Conservation (phyloP, 2,797 vertebrate genomes). For the Tympanoctomys barrerae region DNA sequence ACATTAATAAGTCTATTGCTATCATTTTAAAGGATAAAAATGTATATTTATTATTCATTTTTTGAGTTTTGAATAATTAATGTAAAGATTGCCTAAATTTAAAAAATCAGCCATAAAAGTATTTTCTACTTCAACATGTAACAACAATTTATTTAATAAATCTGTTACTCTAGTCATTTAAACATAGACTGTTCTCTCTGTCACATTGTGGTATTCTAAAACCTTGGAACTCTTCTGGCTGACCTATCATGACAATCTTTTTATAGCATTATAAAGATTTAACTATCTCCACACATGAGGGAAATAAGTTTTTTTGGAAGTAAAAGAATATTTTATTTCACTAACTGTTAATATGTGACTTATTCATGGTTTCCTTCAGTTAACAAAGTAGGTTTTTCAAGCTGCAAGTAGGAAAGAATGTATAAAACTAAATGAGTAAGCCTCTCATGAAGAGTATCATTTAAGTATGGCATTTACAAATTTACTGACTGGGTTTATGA, state of each 20-base stretch:
- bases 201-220: neutral
- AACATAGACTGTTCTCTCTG: neutral
- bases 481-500: neutral
- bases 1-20: neutral
- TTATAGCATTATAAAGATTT: neutral
- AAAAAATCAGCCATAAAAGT: neutral
- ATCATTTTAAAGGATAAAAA: neutral
- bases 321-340: neutral
- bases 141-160: neutral
- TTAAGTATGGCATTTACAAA: neutral
- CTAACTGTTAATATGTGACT: slow-evolving; percentile 3
- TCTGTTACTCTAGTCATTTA: neutral
- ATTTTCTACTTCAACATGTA: neutral
- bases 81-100: neutral
- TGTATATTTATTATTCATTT: neutral
- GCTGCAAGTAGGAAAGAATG: neutral
- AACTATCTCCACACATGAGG: neutral
- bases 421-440: neutral
- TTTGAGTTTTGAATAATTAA: neutral
- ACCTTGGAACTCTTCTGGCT: neutral
- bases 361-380: neutral
- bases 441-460: neutral
- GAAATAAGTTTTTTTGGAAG: neutral
- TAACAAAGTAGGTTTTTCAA: neutral
- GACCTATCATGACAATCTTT: neutral